Percentiles rank a stretch among this genome's conserved stretches.
Evolutionary conservation across 2,888 invertebrate species (phyloP).

Genomic region (Yponomeuta sedellus): DNA sequence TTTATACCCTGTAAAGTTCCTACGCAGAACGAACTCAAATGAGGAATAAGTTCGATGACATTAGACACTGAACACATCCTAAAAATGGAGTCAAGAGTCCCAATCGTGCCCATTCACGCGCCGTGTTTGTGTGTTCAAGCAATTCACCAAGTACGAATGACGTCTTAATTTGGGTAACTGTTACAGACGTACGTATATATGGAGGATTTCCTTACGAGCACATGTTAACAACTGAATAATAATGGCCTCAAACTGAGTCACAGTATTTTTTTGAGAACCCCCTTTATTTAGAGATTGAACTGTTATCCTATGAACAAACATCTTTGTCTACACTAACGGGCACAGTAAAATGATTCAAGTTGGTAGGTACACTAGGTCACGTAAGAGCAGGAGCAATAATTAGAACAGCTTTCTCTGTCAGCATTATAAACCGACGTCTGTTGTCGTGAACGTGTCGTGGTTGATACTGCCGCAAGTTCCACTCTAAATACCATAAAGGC

Average conservation of each 20-base stretch:
- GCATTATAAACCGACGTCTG: constrained; percentile 10
- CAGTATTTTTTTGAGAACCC: constrained; percentile 34
- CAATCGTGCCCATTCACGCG: constrained; percentile 1
- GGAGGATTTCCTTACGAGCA: constrained; percentile 31
- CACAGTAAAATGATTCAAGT: constrained; percentile 20
- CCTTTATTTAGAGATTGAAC: constrained; percentile 32
- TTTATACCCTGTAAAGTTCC: no score
- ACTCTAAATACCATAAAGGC: constrained; percentile 2
- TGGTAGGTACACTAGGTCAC: constrained; percentile 26
- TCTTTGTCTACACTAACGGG: constrained; percentile 22
- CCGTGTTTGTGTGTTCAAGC: constrained; percentile 49
- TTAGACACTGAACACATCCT: background rate
- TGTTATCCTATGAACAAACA: constrained; percentile 30
- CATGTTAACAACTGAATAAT: constrained; percentile 36
- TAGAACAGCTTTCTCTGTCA: constrained; percentile 13
- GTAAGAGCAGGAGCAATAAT: constrained; percentile 14
- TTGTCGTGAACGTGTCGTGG: constrained; percentile 21
- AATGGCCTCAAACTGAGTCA: constrained; percentile 68
- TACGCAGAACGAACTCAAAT: background rate
- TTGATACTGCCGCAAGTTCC: constrained; percentile 5
- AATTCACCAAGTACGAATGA: constrained; percentile 47
- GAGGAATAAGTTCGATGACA: background rate
- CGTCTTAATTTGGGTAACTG: constrained; percentile 66
- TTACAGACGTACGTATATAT: constrained; percentile 43
- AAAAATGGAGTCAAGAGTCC: background rate